Conservation (phyloP, 2,797 vertebrate species). For the Liparis tanakae region DNA sequence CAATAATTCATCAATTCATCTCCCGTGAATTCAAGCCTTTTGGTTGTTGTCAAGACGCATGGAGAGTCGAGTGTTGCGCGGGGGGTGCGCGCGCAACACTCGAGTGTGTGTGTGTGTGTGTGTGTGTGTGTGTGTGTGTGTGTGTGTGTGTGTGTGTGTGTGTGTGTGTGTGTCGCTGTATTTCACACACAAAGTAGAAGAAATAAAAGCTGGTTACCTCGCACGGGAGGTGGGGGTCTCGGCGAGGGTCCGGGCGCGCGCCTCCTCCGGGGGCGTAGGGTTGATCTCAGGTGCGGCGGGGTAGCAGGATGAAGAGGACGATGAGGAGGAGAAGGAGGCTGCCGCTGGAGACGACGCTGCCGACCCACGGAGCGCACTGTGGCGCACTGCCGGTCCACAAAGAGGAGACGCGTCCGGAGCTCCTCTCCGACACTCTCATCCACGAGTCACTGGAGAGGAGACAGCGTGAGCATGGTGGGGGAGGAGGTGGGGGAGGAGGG, state of each 20-base stretch:
- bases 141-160: too few relatives aligned
- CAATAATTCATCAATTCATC: constrained; percentile 47
- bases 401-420: constrained; percentile 57
- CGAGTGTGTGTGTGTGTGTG: not conserved
- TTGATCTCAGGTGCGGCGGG: constrained; percentile 57
- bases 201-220: constrained; percentile 71
- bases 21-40: constrained; percentile 21
- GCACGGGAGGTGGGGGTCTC: constrained; percentile 38
- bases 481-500: not conserved
- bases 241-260: constrained; percentile 52
- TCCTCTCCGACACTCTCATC: constrained; percentile 79
- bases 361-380: constrained; percentile 60
- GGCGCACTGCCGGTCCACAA: constrained; percentile 64
- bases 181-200: constrained; percentile 10
- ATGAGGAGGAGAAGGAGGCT: constrained; percentile 17
- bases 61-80: constrained; percentile 26
- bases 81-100: not conserved
- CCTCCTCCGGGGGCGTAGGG: constrained; percentile 36
- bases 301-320: constrained; percentile 25
- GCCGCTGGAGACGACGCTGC: constrained; percentile 32
- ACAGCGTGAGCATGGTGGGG: constrained; percentile 43
- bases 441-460: constrained; percentile 79
- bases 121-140: too few relatives aligned
- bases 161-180: not conserved
- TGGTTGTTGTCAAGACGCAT: constrained; percentile 27